Conservation (phyloP, 2,888 invertebrate genomes). For the Chrysodeixis includens region DNA sequence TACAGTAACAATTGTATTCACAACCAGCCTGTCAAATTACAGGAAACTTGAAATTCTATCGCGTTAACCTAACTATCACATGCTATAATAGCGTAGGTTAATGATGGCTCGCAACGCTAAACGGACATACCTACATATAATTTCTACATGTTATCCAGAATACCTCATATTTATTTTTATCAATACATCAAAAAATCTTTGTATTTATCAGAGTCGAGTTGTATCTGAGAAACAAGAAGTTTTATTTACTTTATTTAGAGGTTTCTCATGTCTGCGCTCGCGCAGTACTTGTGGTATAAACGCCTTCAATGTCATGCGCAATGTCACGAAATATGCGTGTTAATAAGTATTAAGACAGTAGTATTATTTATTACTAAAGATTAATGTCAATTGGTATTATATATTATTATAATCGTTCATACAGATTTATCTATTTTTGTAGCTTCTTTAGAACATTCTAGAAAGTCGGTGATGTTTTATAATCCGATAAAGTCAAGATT, state of each 20-base stretch:
- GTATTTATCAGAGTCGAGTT: neutral
- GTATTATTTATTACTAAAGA: neutral
- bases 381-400: neutral
- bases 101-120: no score
- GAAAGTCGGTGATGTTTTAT: no score
- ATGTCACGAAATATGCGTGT: conserved; percentile 11
- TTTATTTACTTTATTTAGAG: neutral
- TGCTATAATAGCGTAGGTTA: neutral
- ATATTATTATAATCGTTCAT: neutral
- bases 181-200: neutral
- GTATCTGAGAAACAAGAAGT: neutral
- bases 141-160: neutral
- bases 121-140: no score
- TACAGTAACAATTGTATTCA: neutral
- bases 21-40: neutral
- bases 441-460: no score
- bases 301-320: conserved; percentile 9
- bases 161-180: neutral
- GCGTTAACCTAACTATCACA: neutral
- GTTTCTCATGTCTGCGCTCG: neutral
- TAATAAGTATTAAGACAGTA: neutral
- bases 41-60: neutral
- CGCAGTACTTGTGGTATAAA: conserved; percentile 3
- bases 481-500: no score
- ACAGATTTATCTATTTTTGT: neutral